phyloP scores from a whole-genome alignment of 64 coral and sea anemone genomes.

The Pocillopora damicornis region DNA sequence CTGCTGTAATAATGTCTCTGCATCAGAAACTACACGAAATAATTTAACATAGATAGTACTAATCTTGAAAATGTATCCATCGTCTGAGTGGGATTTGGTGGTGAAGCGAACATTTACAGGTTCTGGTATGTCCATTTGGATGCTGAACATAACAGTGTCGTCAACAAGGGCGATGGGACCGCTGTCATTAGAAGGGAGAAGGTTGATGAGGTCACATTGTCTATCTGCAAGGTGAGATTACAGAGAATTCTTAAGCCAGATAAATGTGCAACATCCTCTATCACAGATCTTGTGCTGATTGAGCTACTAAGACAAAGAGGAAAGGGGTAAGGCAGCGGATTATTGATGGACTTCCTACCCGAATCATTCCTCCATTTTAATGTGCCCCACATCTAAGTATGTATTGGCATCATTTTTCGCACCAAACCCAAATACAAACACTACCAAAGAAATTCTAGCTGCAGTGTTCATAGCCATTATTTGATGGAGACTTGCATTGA shows the following conservation, averaged over 20 bases:
- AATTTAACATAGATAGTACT: not conserved
- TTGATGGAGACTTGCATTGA: too few relatives aligned
- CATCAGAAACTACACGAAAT: constrained; percentile 1
- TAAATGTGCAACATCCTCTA: too few relatives aligned
- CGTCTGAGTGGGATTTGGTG: not conserved
- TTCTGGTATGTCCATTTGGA: not conserved
- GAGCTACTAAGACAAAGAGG: too few relatives aligned
- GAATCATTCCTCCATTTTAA: too few relatives aligned
- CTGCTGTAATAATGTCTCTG: not conserved
- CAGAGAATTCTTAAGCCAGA: not conserved
- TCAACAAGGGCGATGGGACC: constrained; percentile 20
- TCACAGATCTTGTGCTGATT: too few relatives aligned
- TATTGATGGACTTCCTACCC: too few relatives aligned
- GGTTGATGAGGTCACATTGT: constrained; percentile 1
- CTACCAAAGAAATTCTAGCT: too few relatives aligned
- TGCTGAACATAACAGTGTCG: constrained; percentile 12
- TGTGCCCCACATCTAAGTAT: not conserved
- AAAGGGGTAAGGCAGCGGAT: too few relatives aligned
- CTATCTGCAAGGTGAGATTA: not conserved
- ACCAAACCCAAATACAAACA: too few relatives aligned
- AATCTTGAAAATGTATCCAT: constrained; percentile 8
- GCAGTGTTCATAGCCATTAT: too few relatives aligned
- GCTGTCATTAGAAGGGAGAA: constrained; percentile 8
- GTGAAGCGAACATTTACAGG: not conserved
- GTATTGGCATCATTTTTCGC: not conserved